phyloP scores from a whole-genome alignment of 2,113 vertebrate species.

The Megalops atlanticus region DNA sequence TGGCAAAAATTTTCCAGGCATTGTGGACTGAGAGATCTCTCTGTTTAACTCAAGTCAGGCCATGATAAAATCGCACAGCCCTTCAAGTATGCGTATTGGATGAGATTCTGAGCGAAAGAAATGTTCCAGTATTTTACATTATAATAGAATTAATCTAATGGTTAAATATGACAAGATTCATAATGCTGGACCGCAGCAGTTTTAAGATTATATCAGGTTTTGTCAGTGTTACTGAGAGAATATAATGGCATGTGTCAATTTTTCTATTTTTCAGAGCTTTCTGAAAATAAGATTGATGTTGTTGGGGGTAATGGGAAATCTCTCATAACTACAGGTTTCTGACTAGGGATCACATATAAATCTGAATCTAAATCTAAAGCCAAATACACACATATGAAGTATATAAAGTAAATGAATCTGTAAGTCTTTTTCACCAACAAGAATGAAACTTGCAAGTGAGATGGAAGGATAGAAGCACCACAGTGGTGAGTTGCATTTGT shows the following conservation, averaged over 20 bases:
- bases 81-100: constrained; percentile 44
- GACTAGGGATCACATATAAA: neutral
- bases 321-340: neutral
- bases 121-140: constrained; percentile 41
- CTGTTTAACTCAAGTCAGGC: constrained; percentile 48
- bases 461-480: neutral
- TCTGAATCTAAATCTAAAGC: too few species aligned
- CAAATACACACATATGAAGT: too few species aligned
- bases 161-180: constrained; percentile 14
- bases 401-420: too few species aligned
- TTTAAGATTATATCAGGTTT: constrained; percentile 13
- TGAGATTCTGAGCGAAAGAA: constrained; percentile 24
- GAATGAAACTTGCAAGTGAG: neutral
- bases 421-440: neutral
- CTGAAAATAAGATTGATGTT: neutral
- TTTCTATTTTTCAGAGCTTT: neutral
- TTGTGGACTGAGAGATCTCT: constrained; percentile 46
- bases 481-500: neutral
- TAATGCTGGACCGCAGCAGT: constrained; percentile 9
- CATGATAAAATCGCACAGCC: constrained; percentile 59
- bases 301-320: neutral
- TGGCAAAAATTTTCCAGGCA: constrained; percentile 51
- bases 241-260: neutral
- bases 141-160: constrained; percentile 55
- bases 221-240: constrained; percentile 4